Conservation (phyloP, 1,140 invertebrate species). For the Lutraria rhynchaena region DNA sequence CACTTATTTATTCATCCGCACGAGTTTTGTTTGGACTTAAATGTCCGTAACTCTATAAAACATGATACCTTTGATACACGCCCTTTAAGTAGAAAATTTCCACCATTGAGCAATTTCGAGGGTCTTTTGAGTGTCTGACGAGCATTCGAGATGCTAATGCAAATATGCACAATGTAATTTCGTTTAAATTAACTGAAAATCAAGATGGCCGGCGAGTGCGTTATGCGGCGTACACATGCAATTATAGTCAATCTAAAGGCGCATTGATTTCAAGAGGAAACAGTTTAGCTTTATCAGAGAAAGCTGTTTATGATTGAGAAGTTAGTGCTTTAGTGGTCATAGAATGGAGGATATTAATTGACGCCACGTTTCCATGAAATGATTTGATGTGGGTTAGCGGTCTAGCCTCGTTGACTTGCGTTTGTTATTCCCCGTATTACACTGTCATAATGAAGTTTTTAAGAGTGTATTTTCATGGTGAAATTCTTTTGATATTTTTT, state of each 20-base stretch:
- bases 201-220: conserved; percentile 43
- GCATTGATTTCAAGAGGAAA: conserved; percentile 50
- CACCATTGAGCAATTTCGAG: conserved; percentile 59
- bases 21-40: conserved; percentile 56
- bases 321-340: conserved; percentile 24
- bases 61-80: conserved; percentile 52
- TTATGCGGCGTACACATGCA: conserved; percentile 9
- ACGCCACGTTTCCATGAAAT: conserved; percentile 19
- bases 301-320: conserved; percentile 29
- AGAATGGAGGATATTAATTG: conserved; percentile 30
- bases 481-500: too few species aligned
- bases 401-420: conserved; percentile 9
- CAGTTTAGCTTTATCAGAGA: conserved; percentile 24
- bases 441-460: too few species aligned
- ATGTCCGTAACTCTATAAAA: conserved; percentile 59
- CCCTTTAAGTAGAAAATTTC: conserved; percentile 50
- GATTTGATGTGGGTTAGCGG: background rate
- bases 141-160: conserved; percentile 36
- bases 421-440: too few species aligned
- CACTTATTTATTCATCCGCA: conserved; percentile 56
- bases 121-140: conserved; percentile 41
- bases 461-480: too few species aligned
- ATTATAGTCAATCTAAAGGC: conserved; percentile 9
- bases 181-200: conserved; percentile 61
- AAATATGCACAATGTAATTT: conserved; percentile 53